Percentiles rank a stretch among this genome's conserved stretches.
These are phyloP conservation scores for Polyploca ridens DNA, from an alignment of 2,888 invertebrate genomes.

Conservation along the genomic window DNA sequence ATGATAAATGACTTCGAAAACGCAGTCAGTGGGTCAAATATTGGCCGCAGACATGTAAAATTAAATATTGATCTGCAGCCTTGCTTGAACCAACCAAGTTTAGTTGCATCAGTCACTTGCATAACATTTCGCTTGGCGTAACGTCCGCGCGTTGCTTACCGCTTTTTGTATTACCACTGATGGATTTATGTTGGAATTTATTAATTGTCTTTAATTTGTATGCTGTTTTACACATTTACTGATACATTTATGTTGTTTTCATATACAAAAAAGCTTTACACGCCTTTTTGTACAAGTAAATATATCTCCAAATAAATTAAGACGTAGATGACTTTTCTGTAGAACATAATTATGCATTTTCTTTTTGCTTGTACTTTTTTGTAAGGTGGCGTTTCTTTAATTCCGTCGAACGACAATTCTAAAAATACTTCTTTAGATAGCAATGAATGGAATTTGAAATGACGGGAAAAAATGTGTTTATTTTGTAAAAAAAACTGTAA, in stretches of 20 bases:
- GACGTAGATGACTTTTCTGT: background rate
- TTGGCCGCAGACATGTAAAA: slow-evolving; percentile 55
- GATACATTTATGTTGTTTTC: background rate
- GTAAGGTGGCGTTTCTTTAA: background rate
- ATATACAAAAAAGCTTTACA: background rate
- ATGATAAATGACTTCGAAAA: slow-evolving; percentile 36
- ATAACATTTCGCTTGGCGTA: slow-evolving; percentile 46
- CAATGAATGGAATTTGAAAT: background rate
- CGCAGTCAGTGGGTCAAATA: slow-evolving; percentile 68
- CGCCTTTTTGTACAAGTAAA: too few species aligned
- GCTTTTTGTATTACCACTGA: slow-evolving; percentile 39
- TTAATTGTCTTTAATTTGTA: slow-evolving; percentile 9
- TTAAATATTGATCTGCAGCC: slow-evolving; percentile 57
- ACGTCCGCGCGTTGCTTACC: slow-evolving; percentile 42
- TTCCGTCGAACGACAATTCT: background rate
- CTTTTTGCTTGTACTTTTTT: background rate
- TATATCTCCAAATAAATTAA: too few species aligned
- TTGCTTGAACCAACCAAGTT: slow-evolving; percentile 49
- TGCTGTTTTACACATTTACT: background rate
- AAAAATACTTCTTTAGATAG: background rate
- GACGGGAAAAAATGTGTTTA: background rate
- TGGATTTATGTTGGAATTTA: slow-evolving; percentile 35
- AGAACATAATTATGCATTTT: background rate
- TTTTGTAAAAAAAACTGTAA: slow-evolving; percentile 2
- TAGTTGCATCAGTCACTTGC: slow-evolving; percentile 64